Percentiles rank a stretch among this genome's conserved stretches.
Evolutionary conservation across 2,888 invertebrate genomes (phyloP).

Genomic region (Melanotus villosus): DNA sequence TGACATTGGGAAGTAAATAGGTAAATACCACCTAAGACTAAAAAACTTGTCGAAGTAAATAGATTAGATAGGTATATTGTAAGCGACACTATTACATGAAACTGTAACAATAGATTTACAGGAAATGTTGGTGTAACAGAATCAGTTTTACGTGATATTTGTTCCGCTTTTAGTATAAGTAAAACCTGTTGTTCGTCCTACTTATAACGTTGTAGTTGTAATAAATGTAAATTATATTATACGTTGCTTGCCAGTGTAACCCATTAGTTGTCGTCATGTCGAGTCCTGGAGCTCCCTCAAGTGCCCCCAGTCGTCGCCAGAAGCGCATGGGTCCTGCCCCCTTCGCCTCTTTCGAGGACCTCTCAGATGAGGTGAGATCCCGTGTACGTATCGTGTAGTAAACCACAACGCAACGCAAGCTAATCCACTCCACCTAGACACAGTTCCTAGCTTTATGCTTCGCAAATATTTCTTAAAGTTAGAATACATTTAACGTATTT

Average conservation of each 20-base stretch:
- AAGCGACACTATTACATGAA: too few relatives aligned
- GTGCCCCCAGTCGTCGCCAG: constrained; percentile 68
- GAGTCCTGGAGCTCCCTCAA: constrained; percentile 59
- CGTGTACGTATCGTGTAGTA: constrained; percentile 72
- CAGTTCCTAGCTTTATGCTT: constrained; percentile 22
- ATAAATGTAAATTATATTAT: constrained; percentile 10
- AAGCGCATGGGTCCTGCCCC: constrained; percentile 93
- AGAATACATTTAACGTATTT: constrained; percentile 46
- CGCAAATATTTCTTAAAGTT: constrained; percentile 6
- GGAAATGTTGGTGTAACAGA: too few relatives aligned
- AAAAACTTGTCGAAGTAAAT: too few relatives aligned
- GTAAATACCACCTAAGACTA: too few relatives aligned
- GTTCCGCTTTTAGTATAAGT: not conserved
- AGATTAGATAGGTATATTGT: too few relatives aligned
- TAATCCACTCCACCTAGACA: constrained; percentile 27
- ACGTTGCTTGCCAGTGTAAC: constrained; percentile 57
- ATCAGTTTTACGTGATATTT: not conserved
- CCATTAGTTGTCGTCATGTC: constrained; percentile 61
- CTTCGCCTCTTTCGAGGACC: constrained; percentile 94
- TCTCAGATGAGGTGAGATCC: constrained; percentile 84
- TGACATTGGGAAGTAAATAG: too few relatives aligned
- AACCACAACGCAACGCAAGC: constrained; percentile 34
- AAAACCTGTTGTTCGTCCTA: not conserved
- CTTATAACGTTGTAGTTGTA: not conserved
- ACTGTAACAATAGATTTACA: too few relatives aligned